phyloP scores from a whole-genome alignment of 2,113 vertebrate genomes.

The Camarhynchus parvulus region DNA sequence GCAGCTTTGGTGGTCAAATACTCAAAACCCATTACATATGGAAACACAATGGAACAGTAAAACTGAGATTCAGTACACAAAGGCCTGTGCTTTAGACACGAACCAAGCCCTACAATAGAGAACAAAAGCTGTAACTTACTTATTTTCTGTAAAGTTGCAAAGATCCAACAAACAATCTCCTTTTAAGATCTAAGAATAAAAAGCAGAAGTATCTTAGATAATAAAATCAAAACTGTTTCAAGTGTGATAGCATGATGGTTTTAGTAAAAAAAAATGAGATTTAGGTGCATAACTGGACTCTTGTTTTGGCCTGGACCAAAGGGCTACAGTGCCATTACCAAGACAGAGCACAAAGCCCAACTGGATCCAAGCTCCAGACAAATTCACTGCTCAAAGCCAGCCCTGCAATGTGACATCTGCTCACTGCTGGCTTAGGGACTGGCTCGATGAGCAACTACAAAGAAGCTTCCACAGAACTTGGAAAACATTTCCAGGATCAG shows the following conservation, averaged over 20 bases:
- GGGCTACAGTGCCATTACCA: neutral
- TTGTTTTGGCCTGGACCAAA: neutral
- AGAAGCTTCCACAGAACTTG: neutral
- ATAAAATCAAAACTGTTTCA: neutral
- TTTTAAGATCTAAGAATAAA: conserved; percentile 87
- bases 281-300: neutral
- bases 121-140: conserved; percentile 75
- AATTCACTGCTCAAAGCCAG: neutral
- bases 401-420: neutral
- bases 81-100: neutral
- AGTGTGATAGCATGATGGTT: neutral
- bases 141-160: conserved; percentile 92
- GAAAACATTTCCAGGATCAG: neutral
- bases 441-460: neutral
- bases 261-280: neutral
- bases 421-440: neutral
- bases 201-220: neutral
- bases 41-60: neutral
- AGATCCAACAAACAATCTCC: conserved; percentile 89
- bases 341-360: neutral
- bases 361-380: neutral
- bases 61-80: neutral
- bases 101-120: neutral
- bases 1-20: neutral
- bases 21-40: neutral